These are phyloP conservation scores for Orthosia cruda DNA, from an alignment of 2,888 invertebrate species.

Conservation along the genomic window DNA sequence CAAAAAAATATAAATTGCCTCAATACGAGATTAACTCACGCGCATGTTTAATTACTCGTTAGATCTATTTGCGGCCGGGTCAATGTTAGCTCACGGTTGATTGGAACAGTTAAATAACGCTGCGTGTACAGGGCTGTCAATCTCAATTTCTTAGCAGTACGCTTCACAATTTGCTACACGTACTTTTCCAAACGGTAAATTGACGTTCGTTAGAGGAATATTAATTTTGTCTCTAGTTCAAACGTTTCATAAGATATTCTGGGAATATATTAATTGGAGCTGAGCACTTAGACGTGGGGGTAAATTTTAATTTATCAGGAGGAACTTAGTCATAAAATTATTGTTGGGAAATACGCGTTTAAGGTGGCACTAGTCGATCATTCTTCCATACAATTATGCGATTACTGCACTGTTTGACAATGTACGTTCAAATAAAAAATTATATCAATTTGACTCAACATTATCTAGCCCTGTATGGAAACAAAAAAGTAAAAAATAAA, in stretches of 20 bases:
- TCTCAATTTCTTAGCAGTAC: constrained; percentile 76
- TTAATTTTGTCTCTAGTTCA: constrained; percentile 41
- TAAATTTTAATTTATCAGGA: constrained; percentile 48
- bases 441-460: too few relatives aligned
- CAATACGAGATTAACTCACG: constrained; percentile 55
- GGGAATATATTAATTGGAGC: constrained; percentile 41
- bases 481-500: too few relatives aligned
- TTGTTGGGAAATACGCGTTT: constrained; percentile 33
- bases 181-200: constrained; percentile 74
- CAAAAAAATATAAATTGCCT: constrained; percentile 53
- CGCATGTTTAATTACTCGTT: constrained; percentile 68
- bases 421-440: too few relatives aligned
- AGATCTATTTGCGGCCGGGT: constrained; percentile 81
- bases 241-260: constrained; percentile 40
- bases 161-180: constrained; percentile 72
- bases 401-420: too few relatives aligned
- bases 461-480: too few relatives aligned
- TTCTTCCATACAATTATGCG: too few relatives aligned
- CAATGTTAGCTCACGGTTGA: constrained; percentile 84
- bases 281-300: constrained; percentile 15
- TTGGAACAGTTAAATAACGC: constrained; percentile 79
- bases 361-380: too few relatives aligned
- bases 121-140: constrained; percentile 74
- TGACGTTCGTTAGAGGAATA: constrained; percentile 56
- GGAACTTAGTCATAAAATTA: constrained; percentile 28